These are phyloP conservation scores for Bombus confusus DNA, from an alignment of 1,140 invertebrate species.

Conservation along the genomic window DNA sequence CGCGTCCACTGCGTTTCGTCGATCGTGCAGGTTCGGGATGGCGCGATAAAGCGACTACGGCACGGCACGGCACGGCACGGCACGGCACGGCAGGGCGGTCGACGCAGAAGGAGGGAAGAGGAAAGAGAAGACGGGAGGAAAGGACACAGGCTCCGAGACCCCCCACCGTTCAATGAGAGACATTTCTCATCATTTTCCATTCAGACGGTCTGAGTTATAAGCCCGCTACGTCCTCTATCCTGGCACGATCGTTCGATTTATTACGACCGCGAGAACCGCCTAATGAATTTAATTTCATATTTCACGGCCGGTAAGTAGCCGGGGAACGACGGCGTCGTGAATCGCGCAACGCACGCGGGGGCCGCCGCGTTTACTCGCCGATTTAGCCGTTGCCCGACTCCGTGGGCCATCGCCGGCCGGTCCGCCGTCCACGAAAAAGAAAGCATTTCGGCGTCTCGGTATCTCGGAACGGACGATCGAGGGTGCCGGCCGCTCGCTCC, in stretches of 20 bases:
- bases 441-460: too few species aligned
- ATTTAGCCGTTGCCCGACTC: constrained; percentile 1
- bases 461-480: too few species aligned
- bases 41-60: constrained; percentile 9
- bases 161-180: constrained; percentile 81
- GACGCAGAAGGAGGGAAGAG: too few species aligned
- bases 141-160: constrained; percentile 67
- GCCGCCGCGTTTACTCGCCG: constrained; percentile 49
- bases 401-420: too few species aligned
- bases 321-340: constrained; percentile 55
- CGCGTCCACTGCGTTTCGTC: background rate
- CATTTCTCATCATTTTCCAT: constrained; percentile 83
- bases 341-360: constrained; percentile 59
- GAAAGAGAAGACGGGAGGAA: too few species aligned
- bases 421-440: too few species aligned
- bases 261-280: constrained; percentile 77
- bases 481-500: too few species aligned
- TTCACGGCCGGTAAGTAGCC: constrained; percentile 79
- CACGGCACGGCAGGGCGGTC: background rate
- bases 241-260: constrained; percentile 81
- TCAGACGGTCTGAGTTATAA: constrained; percentile 80
- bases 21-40: background rate
- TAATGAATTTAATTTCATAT: constrained; percentile 83
- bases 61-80: constrained; percentile 69
- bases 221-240: constrained; percentile 71